Conservation (phyloP, 2,797 vertebrate genomes). For the Gambusia yucatana region DNA sequence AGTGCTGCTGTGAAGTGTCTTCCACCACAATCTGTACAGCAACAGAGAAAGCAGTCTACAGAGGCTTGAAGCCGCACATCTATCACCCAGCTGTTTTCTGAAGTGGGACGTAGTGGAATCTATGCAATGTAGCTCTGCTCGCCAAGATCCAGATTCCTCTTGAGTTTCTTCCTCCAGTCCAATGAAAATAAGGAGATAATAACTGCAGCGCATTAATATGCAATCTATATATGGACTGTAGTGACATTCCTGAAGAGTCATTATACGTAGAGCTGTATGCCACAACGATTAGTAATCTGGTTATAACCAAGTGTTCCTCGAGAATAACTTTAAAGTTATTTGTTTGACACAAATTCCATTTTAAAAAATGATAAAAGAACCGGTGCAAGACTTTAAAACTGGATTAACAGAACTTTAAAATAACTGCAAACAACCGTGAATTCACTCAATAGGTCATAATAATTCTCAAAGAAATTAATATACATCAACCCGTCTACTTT, state of each 20-base stretch:
- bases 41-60: conserved; percentile 24
- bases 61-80: conserved; percentile 36
- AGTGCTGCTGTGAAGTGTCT: conserved; percentile 16
- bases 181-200: neutral
- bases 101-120: conserved; percentile 70
- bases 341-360: neutral
- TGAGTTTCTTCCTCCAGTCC: conserved; percentile 29
- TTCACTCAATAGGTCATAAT: neutral
- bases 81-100: conserved; percentile 52
- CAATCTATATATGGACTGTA: neutral
- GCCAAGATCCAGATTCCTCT: conserved; percentile 54
- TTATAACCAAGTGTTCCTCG: no score
- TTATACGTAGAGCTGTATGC: neutral
- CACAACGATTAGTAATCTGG: neutral
- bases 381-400: neutral
- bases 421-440: neutral
- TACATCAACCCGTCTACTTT: neutral
- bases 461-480: neutral
- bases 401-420: neutral
- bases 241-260: neutral
- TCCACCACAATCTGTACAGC: conserved; percentile 11
- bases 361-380: neutral
- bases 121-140: conserved; percentile 47
- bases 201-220: neutral
- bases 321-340: no score